Evolutionary conservation across 2,113 vertebrate genomes (phyloP).

Genomic region (Petromus typicus): DNA sequence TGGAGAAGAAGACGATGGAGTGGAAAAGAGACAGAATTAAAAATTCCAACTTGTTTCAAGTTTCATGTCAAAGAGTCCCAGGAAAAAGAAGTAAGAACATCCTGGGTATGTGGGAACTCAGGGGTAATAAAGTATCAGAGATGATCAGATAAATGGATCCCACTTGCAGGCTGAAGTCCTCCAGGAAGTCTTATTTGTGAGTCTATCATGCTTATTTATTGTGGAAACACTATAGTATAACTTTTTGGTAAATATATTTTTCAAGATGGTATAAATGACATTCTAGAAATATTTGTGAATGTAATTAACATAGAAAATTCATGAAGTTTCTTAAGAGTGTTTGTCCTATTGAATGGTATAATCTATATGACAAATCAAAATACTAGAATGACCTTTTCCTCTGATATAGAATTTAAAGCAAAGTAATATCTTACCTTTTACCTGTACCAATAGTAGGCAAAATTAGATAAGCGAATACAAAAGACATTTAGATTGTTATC

Average conservation of each 20-base stretch:
- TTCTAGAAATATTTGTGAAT: neutral
- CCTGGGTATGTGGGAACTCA: neutral
- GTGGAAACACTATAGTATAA: neutral
- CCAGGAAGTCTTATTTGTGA: neutral
- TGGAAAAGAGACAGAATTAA: neutral
- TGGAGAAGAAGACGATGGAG: neutral
- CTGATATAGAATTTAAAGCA: neutral
- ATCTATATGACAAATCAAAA: constrained; percentile 27
- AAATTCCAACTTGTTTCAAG: constrained; percentile 25
- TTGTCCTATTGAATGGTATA: neutral
- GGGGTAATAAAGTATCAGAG: neutral
- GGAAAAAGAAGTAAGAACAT: constrained; percentile 39
- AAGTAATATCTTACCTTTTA: neutral
- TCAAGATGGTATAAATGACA: neutral
- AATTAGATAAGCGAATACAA: constrained; percentile 44
- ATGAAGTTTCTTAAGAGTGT: neutral
- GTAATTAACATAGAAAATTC: constrained; percentile 43
- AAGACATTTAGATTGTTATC: neutral
- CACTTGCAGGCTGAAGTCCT: neutral
- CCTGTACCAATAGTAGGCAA: no score
- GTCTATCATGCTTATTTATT: constrained; percentile 3
- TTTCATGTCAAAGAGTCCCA: constrained; percentile 41
- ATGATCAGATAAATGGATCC: neutral
- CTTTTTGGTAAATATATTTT: constrained; percentile 27
- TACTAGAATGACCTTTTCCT: neutral